These are phyloP conservation scores for Felis catus DNA, from an alignment of 2,113 vertebrate species.

Conservation along the genomic window F.catus_Fca126_mat1.0 CM031414.1:35424001-35424500, in stretches of 20 bases:
- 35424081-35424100: neutral
- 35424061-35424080: neutral
- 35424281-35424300: constrained; percentile 30
- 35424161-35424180: neutral
- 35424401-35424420: constrained; percentile 1
- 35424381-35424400: constrained; percentile 21
- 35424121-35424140: neutral
- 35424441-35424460: constrained; percentile 9
- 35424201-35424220: neutral
- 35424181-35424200: neutral
- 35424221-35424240: neutral
- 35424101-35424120: neutral
- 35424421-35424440: constrained; percentile 13
- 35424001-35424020: neutral
- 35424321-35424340: neutral
- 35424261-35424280: constrained; percentile 11
- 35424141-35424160: constrained; percentile 34
- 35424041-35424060: neutral
- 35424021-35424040: neutral
- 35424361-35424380: constrained; percentile 26
- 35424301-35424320: neutral
- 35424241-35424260: neutral
- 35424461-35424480: neutral
- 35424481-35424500: neutral
- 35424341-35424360: neutral